A percentile compares a stretch with the other conserved stretches of the same genome.
These are phyloP conservation scores for Diaprepes abbreviatus DNA, from an alignment of 2,888 invertebrate genomes.

Conservation along the genomic window DNA sequence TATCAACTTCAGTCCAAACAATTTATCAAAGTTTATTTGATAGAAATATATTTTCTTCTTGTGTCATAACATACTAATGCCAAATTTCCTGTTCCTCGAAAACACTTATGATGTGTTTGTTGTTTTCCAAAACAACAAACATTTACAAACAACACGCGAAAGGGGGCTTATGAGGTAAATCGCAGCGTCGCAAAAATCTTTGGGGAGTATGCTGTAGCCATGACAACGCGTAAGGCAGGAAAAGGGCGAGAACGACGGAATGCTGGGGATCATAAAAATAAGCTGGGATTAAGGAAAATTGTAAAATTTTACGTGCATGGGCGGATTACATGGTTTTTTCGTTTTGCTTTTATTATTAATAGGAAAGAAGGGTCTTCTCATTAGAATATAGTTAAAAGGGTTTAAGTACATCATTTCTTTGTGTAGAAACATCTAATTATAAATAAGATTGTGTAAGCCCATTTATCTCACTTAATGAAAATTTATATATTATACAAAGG, in stretches of 20 bases:
- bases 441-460: no score
- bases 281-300: conserved; percentile 49
- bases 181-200: conserved; percentile 46
- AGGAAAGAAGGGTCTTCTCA: not conserved
- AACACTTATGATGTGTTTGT: conserved; percentile 14
- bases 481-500: no score
- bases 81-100: conserved; percentile 13
- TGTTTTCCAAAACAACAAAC: conserved; percentile 40
- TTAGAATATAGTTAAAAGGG: not conserved
- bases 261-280: conserved; percentile 50
- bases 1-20: no score
- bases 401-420: not conserved
- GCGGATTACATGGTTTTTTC: conserved; percentile 20
- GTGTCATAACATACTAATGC: no score
- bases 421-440: no score
- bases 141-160: conserved; percentile 46
- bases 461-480: no score
- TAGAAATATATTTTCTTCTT: no score
- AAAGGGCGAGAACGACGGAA: conserved; percentile 50
- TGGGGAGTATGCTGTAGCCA: conserved; percentile 41
- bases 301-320: conserved; percentile 43
- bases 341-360: conserved; percentile 23
- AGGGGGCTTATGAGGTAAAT: conserved; percentile 43
- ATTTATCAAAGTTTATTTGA: no score
- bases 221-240: conserved; percentile 46